A percentile compares a stretch with the other conserved stretches of the same genome.
Conservation (phyloP, 2,888 invertebrate genomes). For the Ashinkailepas kermadecensis region DNA sequence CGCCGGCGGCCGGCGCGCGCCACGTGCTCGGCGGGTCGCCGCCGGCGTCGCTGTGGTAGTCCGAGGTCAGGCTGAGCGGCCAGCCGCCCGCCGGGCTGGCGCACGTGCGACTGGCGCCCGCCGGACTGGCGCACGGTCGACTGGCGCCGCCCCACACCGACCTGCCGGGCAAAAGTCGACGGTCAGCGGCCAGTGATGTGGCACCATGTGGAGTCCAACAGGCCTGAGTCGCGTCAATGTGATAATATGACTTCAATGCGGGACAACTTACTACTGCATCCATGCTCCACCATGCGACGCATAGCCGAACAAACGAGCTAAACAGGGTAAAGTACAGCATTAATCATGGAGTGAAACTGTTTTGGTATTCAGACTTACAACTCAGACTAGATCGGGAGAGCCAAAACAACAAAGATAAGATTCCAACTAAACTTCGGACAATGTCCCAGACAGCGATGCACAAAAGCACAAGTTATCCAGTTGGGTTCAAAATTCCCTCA, state of each 20-base stretch:
- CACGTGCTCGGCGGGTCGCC: not conserved
- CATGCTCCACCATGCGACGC: not conserved
- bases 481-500: too few species aligned
- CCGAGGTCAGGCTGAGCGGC: constrained; percentile 10
- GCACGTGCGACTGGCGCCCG: too few species aligned
- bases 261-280: not conserved
- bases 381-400: too few species aligned
- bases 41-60: constrained; percentile 14
- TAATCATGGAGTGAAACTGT: too few species aligned
- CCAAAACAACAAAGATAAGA: too few species aligned
- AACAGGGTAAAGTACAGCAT: not conserved
- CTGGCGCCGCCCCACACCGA: not conserved
- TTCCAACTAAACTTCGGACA: too few species aligned
- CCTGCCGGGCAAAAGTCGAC: not conserved
- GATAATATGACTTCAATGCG: not conserved
- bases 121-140: too few species aligned
- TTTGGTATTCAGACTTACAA: too few species aligned
- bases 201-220: not conserved
- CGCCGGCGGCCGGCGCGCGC: not conserved
- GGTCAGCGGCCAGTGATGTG: not conserved
- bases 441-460: too few species aligned
- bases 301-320: not conserved
- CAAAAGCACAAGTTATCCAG: too few species aligned
- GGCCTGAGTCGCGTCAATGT: not conserved
- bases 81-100: not conserved